Percentiles rank a stretch among this genome's conserved stretches.
phyloP scores from a whole-genome alignment of 2,888 invertebrate species.

The Habrosyne pyritoides region DNA sequence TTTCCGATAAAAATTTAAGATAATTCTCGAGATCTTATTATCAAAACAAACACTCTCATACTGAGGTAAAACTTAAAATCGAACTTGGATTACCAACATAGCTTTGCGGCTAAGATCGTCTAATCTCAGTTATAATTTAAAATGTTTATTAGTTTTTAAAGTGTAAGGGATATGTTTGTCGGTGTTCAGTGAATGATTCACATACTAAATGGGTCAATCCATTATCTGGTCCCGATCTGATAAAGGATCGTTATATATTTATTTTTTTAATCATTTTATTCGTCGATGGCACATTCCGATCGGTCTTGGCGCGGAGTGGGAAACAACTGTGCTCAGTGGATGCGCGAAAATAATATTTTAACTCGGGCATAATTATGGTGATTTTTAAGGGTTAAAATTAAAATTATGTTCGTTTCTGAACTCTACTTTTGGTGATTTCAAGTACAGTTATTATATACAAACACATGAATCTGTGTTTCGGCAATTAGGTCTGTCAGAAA shows the following conservation, averaged over 20 bases:
- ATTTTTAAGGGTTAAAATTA: no score
- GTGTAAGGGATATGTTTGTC: slow-evolving; percentile 36
- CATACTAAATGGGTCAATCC: slow-evolving; percentile 77
- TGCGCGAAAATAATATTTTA: slow-evolving; percentile 21
- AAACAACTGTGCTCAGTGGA: slow-evolving; percentile 38
- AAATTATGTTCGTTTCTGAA: no score
- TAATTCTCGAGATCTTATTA: slow-evolving; percentile 43
- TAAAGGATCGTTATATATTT: slow-evolving; percentile 71
- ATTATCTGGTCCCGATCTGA: slow-evolving; percentile 77
- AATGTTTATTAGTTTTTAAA: slow-evolving; percentile 13
- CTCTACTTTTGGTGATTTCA: no score
- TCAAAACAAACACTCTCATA: slow-evolving; percentile 46
- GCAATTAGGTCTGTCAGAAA: no score
- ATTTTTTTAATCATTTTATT: slow-evolving; percentile 56
- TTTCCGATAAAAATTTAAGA: slow-evolving; percentile 5
- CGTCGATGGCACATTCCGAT: slow-evolving; percentile 65
- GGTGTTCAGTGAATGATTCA: slow-evolving; percentile 66
- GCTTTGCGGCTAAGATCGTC: slow-evolving; percentile 11
- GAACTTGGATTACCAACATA: slow-evolving; percentile 24
- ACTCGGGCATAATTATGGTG: neutral
- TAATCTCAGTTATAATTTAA: neutral
- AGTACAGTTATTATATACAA: no score
- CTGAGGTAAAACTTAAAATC: slow-evolving; percentile 29
- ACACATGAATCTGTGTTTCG: no score
- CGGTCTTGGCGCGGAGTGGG: slow-evolving; percentile 35